Conservation (phyloP, 2,113 vertebrate species). For the Megaleporinus macrocephalus region DNA sequence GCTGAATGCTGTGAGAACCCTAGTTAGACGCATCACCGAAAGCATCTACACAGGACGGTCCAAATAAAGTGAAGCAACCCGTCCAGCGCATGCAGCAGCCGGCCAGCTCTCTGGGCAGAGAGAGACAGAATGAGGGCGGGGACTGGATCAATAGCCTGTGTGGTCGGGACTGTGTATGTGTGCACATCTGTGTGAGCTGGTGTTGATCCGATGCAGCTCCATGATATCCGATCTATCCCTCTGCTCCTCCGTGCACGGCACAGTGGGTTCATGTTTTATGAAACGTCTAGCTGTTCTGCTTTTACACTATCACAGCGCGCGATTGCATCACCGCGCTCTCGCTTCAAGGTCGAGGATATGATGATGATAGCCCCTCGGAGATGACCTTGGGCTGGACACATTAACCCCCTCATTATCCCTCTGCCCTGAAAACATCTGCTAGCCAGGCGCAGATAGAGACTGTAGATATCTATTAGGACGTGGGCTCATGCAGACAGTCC, state of each 20-base stretch:
- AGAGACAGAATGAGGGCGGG: not conserved
- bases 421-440: conserved; percentile 22
- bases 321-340: conserved; percentile 29
- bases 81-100: conserved; percentile 33
- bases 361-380: conserved; percentile 25
- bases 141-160: conserved; percentile 9
- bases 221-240: conserved; percentile 26
- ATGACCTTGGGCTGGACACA: conserved; percentile 24
- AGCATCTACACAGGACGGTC: too few relatives aligned
- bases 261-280: not conserved
- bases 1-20: too few relatives aligned
- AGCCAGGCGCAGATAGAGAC: not conserved
- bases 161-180: not conserved
- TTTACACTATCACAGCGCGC: not conserved
- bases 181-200: not conserved
- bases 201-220: not conserved
- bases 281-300: not conserved
- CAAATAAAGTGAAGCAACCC: too few relatives aligned
- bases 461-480: conserved; percentile 14
- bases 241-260: conserved; percentile 3
- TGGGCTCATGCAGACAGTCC: conserved; percentile 7
- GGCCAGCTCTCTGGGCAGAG: conserved; percentile 13
- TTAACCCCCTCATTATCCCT: conserved; percentile 34
- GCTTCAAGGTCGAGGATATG: conserved; percentile 34
- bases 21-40: too few relatives aligned